phyloP scores from a whole-genome alignment of 2,797 vertebrate species.

The Manis crassicaudata region DNA sequence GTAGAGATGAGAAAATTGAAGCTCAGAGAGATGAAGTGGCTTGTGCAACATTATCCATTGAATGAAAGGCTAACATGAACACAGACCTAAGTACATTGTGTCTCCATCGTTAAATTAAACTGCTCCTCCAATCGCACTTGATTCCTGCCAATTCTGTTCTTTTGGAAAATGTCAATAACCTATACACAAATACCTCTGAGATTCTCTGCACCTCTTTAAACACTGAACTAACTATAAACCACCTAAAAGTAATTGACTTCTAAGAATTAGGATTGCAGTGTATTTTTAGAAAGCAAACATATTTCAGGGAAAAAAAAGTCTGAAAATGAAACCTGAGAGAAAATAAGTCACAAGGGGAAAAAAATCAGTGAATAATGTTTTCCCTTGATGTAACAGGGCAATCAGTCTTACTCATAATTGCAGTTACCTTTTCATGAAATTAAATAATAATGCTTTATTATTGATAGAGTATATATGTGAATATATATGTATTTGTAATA shows the following conservation, averaged over 20 bases:
- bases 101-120: not conserved
- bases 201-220: not conserved
- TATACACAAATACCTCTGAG: not conserved
- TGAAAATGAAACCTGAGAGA: not conserved
- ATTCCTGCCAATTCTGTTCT: not conserved
- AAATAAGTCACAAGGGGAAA: not conserved
- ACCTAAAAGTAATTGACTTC: not conserved
- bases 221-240: not conserved
- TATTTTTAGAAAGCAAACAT: not conserved
- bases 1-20: not conserved
- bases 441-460: slow-evolving; percentile 20
- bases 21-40: not conserved
- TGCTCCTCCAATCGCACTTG: not conserved
- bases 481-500: not conserved
- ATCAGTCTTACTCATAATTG: not conserved
- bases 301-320: not conserved
- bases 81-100: not conserved
- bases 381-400: not conserved
- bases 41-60: not conserved
- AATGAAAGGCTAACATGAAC: not conserved
- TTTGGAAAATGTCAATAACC: not conserved
- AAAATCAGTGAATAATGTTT: not conserved
- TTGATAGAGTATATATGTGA: not conserved
- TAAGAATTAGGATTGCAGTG: not conserved
- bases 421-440: not conserved